Conservation (phyloP, 2,797 vertebrate genomes). For the Sorex maritimensis region DNA sequence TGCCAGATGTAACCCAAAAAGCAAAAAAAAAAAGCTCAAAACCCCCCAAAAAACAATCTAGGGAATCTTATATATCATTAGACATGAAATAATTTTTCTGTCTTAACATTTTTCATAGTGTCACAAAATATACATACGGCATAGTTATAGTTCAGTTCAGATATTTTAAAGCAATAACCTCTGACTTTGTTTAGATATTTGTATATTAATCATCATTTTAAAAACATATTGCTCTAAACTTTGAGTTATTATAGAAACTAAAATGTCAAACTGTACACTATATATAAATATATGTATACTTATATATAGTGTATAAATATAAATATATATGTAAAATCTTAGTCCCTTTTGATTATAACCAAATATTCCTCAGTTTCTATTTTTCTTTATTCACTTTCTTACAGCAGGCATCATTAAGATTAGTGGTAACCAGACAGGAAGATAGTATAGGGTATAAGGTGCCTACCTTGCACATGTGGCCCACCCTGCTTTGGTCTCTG, state of each 20-base stretch:
- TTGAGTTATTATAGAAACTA: background rate
- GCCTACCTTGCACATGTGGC: too few relatives aligned
- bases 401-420: background rate
- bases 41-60: background rate
- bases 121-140: background rate
- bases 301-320: too few relatives aligned
- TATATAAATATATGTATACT: background rate
- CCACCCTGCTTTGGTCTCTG: too few relatives aligned
- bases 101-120: background rate
- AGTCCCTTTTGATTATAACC: background rate
- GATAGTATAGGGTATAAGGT: background rate
- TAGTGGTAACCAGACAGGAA: background rate
- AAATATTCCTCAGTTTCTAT: background rate
- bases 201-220: conserved; percentile 32
- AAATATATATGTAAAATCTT: too few relatives aligned
- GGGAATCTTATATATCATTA: background rate
- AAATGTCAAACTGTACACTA: background rate
- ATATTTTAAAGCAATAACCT: background rate
- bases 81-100: background rate
- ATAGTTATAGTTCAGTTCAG: background rate
- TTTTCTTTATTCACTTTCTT: conserved; percentile 9
- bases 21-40: too few relatives aligned
- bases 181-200: too few relatives aligned
- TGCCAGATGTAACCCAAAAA: too few relatives aligned
- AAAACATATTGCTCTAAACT: background rate